Evolutionary conservation across 2,888 invertebrate genomes (phyloP).

Genomic region (Craniophora ligustri): DNA sequence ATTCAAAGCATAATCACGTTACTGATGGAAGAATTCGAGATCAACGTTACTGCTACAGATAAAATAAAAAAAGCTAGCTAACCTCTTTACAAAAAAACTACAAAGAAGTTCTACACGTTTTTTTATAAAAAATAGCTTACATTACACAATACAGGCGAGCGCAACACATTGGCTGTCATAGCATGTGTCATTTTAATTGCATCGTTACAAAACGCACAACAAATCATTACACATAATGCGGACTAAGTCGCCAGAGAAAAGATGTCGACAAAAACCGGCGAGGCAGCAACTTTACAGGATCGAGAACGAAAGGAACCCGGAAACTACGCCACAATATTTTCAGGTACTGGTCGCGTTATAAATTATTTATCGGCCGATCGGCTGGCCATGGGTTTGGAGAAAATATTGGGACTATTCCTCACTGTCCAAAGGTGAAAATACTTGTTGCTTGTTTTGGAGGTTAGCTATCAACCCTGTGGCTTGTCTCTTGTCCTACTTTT

Average conservation of each 20-base stretch:
- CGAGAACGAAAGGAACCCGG: constrained; percentile 70
- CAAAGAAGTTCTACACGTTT: constrained; percentile 12
- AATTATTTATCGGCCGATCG: constrained; percentile 46
- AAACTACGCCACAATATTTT: constrained; percentile 77
- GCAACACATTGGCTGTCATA: constrained; percentile 29
- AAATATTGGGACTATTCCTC: constrained; percentile 4
- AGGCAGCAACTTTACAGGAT: constrained; percentile 60
- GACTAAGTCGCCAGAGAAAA: constrained; percentile 61
- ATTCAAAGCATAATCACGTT: too few relatives aligned
- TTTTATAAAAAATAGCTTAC: background rate
- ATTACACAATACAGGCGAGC: constrained; percentile 2
- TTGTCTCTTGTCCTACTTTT: too few relatives aligned
- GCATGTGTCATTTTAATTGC: constrained; percentile 37
- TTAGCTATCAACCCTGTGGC: too few relatives aligned
- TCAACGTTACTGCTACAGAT: background rate
- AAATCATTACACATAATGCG: constrained; percentile 62
- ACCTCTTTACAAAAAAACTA: constrained; percentile 7
- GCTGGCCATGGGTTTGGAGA: constrained; percentile 38
- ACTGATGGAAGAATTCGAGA: too few relatives aligned
- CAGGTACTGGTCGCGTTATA: constrained; percentile 68
- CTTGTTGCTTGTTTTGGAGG: too few relatives aligned
- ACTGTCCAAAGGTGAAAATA: too few relatives aligned
- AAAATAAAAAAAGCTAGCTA: background rate
- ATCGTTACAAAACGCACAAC: constrained; percentile 38
- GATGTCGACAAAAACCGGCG: constrained; percentile 60